These are phyloP conservation scores for Harmothoe impar DNA, from an alignment of 2,888 invertebrate genomes.

Conservation along the genomic window DNA sequence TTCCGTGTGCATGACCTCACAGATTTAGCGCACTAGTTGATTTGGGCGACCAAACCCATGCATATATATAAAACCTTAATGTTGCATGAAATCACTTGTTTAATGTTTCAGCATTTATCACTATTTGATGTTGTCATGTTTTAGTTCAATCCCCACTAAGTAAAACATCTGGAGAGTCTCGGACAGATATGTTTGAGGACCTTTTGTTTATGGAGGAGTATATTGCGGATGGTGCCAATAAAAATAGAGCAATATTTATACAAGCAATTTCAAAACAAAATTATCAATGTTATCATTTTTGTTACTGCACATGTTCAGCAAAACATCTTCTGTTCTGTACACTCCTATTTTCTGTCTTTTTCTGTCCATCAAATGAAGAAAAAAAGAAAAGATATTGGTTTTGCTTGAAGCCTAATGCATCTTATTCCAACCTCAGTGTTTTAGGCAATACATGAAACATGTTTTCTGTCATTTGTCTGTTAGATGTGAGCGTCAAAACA, in stretches of 20 bases:
- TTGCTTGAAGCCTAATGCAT: slow-evolving; percentile 2
- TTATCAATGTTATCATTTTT: too few species aligned
- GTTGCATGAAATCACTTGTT: neutral
- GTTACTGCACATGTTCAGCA: too few species aligned
- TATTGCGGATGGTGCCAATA: too few species aligned
- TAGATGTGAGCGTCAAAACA: neutral
- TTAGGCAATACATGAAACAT: neutral
- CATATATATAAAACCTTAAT: neutral
- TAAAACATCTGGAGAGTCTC: too few species aligned
- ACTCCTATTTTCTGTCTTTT: neutral
- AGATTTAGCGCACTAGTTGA: neutral
- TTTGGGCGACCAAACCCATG: neutral
- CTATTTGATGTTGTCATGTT: slow-evolving; percentile 2
- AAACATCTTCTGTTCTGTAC: too few species aligned
- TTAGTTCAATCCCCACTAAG: neutral
- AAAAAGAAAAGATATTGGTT: neutral
- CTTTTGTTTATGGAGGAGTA: too few species aligned
- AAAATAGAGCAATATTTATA: too few species aligned
- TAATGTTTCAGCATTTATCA: neutral
- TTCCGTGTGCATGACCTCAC: neutral
- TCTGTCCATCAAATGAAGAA: neutral
- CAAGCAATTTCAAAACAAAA: too few species aligned
- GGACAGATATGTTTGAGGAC: too few species aligned
- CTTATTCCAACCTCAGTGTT: neutral
- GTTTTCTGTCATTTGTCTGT: neutral